Base-by-base conservation (phyloP, 2,888 invertebrate genomes). In the Coremacera marginata region DNA sequence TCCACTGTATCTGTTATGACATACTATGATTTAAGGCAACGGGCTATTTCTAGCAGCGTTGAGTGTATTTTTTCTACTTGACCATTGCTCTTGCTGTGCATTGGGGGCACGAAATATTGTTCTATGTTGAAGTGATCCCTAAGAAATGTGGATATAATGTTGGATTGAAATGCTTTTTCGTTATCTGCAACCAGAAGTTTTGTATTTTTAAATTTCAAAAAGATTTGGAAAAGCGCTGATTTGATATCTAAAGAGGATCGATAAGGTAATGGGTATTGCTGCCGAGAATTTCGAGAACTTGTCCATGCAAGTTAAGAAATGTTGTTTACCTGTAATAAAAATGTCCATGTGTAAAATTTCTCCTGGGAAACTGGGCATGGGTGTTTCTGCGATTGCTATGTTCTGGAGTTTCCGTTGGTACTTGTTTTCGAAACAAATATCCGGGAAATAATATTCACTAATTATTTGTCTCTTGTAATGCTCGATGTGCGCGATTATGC, bases 21-120 rank as follows among this genome's bases (percentile, higher is more conserved):
- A n/a, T n/a, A n/a, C n/a, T n/a, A n/a, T n/a, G n/a, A n/a, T n/a
- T n/a, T n/a, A n/a, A n/a, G n/a, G n/a, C n/a, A n/a, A n/a, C n/a
- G n/a, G n/a, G n/a, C n/a, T n/a, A n/a, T n/a, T n/a, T n/a, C n/a
- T n/a, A n/a, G n/a, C n/a, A 80, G 16, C 78, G 77, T 80, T 55
- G 76, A 77, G n/a, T 80, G 77, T 16, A 80, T 60, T 14, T 73
- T 37, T 19, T 80, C 75, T 25, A 79, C 77, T 37, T 80, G 79
- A 4, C 77, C 80, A 55, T 79, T 78, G 19, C 79, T 79, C 37
- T 77, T 73, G 49, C 79, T 82, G 70, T 78, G 81, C 9, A 78
- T 75, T 31, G 78, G 76, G 63, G 80, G 80, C 19, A 70, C 37
- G 22, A 55, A 70, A 37, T 19, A 75, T 19, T 65, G n/a, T n/a